A percentile compares a stretch with the other conserved stretches of the same genome.
Conservation (phyloP, 2,113 vertebrate genomes). For the Agapornis roseicollis region DNA sequence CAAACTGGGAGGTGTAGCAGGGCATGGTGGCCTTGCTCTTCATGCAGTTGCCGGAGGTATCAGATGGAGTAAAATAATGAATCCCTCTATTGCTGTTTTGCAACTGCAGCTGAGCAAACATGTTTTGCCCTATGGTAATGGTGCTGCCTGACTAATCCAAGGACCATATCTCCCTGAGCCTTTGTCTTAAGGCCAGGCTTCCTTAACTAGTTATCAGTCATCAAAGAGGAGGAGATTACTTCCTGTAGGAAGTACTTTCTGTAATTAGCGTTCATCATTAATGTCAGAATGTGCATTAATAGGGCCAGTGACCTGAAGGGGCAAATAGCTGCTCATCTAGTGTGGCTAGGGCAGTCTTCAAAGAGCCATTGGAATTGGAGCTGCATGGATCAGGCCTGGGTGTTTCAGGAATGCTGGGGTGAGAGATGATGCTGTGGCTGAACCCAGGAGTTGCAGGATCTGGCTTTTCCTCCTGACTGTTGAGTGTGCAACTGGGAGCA, state of each 20-base stretch:
- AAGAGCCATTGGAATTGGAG: background rate
- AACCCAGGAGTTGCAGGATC: background rate
- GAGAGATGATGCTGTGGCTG: background rate
- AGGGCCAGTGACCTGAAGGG: constrained; percentile 55
- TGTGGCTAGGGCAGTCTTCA: constrained; percentile 35
- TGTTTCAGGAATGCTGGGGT: background rate
- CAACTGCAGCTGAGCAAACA: background rate
- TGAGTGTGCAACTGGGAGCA: background rate
- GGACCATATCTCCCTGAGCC: constrained; percentile 25
- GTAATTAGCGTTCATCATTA: constrained; percentile 48
- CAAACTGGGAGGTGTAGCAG: background rate
- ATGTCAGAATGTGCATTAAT: constrained; percentile 20
- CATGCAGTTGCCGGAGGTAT: rapidly evolving
- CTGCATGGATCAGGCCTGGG: background rate
- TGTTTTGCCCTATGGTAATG: background rate
- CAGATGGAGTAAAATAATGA: background rate
- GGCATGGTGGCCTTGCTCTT: background rate
- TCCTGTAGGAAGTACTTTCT: constrained; percentile 69
- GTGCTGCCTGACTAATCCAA: constrained; percentile 24
- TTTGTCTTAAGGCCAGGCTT: constrained; percentile 62
- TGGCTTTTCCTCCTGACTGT: background rate
- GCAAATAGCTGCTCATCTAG: constrained; percentile 32
- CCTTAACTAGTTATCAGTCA: constrained; percentile 55
- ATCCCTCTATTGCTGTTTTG: background rate
- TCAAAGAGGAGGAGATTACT: constrained; percentile 61